phyloP scores from a whole-genome alignment of 2,888 invertebrate species.

The Tanaodytes sp. region DNA sequence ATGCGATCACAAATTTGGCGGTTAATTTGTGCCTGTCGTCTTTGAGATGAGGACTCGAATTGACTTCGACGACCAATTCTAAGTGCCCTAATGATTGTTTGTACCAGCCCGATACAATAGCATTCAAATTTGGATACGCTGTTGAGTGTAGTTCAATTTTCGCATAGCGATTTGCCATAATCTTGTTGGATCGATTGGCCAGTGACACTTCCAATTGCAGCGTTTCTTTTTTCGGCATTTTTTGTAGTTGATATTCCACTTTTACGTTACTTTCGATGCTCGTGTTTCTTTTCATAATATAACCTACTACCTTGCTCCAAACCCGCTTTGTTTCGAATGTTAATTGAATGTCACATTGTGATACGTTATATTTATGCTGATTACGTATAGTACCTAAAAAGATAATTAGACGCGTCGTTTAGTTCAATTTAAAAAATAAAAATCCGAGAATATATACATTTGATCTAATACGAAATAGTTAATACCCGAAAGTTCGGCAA shows the following conservation, averaged over 20 bases:
- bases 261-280: slow-evolving; percentile 77
- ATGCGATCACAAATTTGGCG: slow-evolving; percentile 77
- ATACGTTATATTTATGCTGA: slow-evolving; percentile 78
- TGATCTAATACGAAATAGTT: too few relatives aligned
- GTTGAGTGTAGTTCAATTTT: slow-evolving; percentile 82
- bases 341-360: slow-evolving; percentile 83
- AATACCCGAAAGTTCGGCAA: slow-evolving; percentile 81
- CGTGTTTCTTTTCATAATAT: slow-evolving; percentile 77
- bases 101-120: slow-evolving; percentile 66
- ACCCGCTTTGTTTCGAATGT: slow-evolving; percentile 86
- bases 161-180: slow-evolving; percentile 77
- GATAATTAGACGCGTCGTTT: too few relatives aligned
- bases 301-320: slow-evolving; percentile 82
- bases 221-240: slow-evolving; percentile 69
- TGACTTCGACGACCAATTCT: slow-evolving; percentile 82
- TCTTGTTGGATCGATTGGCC: slow-evolving; percentile 77
- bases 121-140: slow-evolving; percentile 80
- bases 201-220: slow-evolving; percentile 73
- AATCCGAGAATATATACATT: not conserved
- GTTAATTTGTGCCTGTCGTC: slow-evolving; percentile 78
- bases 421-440: slow-evolving; percentile 6
- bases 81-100: slow-evolving; percentile 82
- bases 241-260: slow-evolving; percentile 79
- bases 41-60: slow-evolving; percentile 77
- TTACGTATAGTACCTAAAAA: slow-evolving; percentile 76